phyloP scores from a whole-genome alignment of 2,113 vertebrate species.

The Sceloporus tristichus region DNA sequence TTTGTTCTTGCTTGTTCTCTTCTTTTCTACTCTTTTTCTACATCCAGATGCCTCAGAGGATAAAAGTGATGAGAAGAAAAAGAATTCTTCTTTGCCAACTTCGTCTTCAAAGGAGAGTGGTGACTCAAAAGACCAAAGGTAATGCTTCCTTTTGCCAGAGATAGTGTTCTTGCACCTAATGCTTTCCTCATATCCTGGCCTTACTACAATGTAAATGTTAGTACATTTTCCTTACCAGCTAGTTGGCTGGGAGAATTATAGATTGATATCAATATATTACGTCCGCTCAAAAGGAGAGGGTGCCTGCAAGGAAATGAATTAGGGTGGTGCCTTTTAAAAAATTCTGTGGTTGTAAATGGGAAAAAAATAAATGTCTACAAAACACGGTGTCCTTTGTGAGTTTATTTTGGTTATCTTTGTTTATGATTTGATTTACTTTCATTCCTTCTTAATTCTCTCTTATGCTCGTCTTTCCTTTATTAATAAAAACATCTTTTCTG shows the following conservation, averaged over 20 bases:
- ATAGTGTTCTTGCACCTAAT: background rate
- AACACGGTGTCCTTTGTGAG: slow-evolving; percentile 25
- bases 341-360: slow-evolving; percentile 15
- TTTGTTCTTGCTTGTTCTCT: background rate
- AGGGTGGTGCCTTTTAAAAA: background rate
- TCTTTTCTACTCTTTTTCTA: slow-evolving; percentile 9
- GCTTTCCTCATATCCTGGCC: background rate
- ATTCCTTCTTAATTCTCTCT: background rate
- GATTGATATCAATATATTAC: background rate
- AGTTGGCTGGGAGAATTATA: background rate
- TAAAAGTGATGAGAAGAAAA: slow-evolving; percentile 86
- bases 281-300: background rate
- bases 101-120: slow-evolving; percentile 84
- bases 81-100: slow-evolving; percentile 79
- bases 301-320: background rate
- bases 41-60: slow-evolving; percentile 83
- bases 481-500: background rate
- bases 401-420: background rate
- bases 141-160: slow-evolving; percentile 45
- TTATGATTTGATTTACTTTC: slow-evolving; percentile 1
- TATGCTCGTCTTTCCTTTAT: background rate
- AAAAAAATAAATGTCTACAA: slow-evolving; percentile 38
- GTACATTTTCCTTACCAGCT: background rate
- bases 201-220: background rate
- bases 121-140: slow-evolving; percentile 86